Evolutionary conservation across 2,888 invertebrate species (phyloP).

Genomic region (Macrosiphum euphorbiae): DNA sequence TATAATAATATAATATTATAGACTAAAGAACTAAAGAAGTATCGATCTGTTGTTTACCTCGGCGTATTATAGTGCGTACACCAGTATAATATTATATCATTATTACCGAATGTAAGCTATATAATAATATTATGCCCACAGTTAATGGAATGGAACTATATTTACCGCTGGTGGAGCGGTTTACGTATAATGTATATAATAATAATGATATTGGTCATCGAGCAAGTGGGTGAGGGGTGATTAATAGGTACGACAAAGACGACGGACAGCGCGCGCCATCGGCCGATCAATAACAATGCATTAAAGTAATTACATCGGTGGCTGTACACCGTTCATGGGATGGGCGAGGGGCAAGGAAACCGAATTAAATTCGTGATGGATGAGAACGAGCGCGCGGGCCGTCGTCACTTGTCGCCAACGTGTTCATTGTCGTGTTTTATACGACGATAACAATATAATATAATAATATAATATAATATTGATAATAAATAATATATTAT

Average conservation of each 20-base stretch:
- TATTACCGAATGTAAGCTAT: background rate
- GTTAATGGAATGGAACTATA: conserved; percentile 42
- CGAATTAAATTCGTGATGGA: background rate
- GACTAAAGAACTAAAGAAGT: too few species aligned
- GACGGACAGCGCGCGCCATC: background rate
- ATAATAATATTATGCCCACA: background rate
- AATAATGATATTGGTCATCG: background rate
- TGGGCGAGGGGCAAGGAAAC: background rate
- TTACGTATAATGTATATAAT: background rate
- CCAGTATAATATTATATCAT: background rate
- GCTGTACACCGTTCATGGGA: background rate
- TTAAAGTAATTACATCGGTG: background rate
- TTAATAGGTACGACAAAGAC: background rate
- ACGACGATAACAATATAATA: background rate
- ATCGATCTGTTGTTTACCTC: background rate
- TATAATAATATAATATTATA: background rate
- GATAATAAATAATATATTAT: background rate
- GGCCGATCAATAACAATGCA: background rate
- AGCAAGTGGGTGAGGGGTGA: background rate
- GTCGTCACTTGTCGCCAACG: background rate
- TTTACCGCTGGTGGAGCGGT: background rate
- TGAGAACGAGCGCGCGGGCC: background rate
- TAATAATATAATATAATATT: background rate
- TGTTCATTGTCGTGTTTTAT: background rate
- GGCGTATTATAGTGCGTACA: background rate